phyloP scores from a whole-genome alignment of 1,140 invertebrate species.

The Capitella teleta region DNA sequence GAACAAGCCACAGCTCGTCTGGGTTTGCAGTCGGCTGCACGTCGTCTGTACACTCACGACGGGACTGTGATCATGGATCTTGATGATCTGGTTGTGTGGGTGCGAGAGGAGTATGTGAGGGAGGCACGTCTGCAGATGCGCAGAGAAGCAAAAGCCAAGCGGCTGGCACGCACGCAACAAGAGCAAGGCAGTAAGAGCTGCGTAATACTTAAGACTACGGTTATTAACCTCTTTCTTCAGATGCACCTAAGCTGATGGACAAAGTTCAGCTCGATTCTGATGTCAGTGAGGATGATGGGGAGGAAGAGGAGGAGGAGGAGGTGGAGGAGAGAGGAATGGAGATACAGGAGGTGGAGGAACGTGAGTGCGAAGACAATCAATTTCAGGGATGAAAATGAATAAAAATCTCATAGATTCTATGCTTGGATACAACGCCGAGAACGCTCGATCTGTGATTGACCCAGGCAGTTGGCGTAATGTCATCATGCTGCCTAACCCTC shows the following conservation, averaged over 20 bases:
- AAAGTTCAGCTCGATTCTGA: constrained; percentile 10
- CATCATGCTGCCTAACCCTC: constrained; percentile 6
- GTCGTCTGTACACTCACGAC: constrained; percentile 33
- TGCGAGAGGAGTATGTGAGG: constrained; percentile 25
- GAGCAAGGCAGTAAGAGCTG: neutral
- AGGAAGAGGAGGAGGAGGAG: constrained; percentile 1
- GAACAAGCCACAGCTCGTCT: constrained; percentile 32
- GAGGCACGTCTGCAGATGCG: neutral
- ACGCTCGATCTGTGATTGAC: neutral
- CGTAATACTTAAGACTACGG: neutral
- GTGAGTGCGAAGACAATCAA: too few species aligned
- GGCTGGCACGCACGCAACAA: neutral
- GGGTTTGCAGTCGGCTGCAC: constrained; percentile 26
- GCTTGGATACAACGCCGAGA: too few species aligned
- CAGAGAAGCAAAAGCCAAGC: constrained; percentile 6
- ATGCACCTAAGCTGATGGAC: neutral
- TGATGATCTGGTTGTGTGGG: constrained; percentile 34
- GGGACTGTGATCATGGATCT: constrained; percentile 32
- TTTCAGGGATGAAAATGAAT: too few species aligned
- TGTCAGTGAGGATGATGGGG: constrained; percentile 12
- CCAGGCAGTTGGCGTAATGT: neutral
- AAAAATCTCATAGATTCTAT: too few species aligned
- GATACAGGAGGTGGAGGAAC: too few species aligned
- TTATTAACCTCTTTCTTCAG: too few species aligned
- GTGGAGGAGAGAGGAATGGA: constrained; percentile 12